These are phyloP conservation scores for Calycopis cecrops DNA, from an alignment of 1,140 invertebrate genomes.

Conservation along the genomic window DNA sequence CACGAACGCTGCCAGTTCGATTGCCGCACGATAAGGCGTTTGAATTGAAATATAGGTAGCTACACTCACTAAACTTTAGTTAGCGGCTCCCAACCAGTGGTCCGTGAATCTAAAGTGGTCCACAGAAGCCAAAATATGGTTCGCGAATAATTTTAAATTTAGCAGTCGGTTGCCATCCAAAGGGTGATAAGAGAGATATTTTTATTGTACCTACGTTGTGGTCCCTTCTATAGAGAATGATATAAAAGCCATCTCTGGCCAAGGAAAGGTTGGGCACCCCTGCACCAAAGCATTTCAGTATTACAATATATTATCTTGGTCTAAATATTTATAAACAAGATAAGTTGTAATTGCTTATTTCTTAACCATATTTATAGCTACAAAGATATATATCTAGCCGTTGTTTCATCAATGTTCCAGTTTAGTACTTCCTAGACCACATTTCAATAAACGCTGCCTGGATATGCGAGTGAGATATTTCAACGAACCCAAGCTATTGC, in stretches of 20 bases:
- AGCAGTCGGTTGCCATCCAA: too few species aligned
- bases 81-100: too few species aligned
- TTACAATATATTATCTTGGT: too few species aligned
- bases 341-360: slow-evolving; percentile 11
- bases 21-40: slow-evolving; percentile 4
- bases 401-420: slow-evolving; percentile 37
- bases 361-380: slow-evolving; percentile 3
- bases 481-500: too few species aligned
- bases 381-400: slow-evolving; percentile 11
- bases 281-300: not conserved
- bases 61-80: not conserved
- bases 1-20: not conserved
- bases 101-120: too few species aligned
- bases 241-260: too few species aligned
- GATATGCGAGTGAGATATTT: slow-evolving; percentile 1
- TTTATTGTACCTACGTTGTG: too few species aligned
- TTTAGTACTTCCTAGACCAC: slow-evolving; percentile 37
- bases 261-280: too few species aligned
- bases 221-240: too few species aligned
- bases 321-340: slow-evolving; percentile 1
- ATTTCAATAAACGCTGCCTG: slow-evolving; percentile 20
- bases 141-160: too few species aligned
- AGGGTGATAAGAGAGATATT: too few species aligned
- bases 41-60: not conserved
- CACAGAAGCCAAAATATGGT: too few species aligned